Base-by-base conservation (phyloP, 2,888 invertebrate genomes). In the Fragum fragum region DNA sequence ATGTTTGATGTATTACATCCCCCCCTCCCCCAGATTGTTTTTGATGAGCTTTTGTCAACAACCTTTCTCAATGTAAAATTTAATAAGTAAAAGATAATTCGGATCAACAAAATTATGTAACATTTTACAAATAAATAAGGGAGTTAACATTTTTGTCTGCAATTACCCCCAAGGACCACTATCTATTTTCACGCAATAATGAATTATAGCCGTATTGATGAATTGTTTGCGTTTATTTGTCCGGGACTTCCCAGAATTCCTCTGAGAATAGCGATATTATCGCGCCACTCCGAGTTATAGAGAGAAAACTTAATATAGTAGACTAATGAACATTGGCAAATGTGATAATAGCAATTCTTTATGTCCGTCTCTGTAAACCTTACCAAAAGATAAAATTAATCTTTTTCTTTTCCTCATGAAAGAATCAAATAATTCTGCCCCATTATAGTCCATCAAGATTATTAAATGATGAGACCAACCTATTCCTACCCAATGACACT, bases 121-220 rank as follows among this genome's bases (percentile, higher is more conserved):
- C 69, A 69, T n/a, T n/a, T n/a, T n/a, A 52, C 29, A 52, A 53
- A 69, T n/a, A 47, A n/a, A 16, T 47, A 47, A 47, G 47, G 42
- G 18, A 59, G 42, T 52, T 28, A 42, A 32, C 59, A 47, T 74
- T 73, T 69, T 73, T 69, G 70, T 69, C 59, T 39, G 59, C 57
- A 39, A 52, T 73, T 9, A 36, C 42, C n/a, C 66, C 66, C 66
- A 42, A 23, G 39, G 42, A 39, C 76, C 77, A 47, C 74, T 79
- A 79, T 77, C 80, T 80, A 72, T 80, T 77, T 83, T 80, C 79
- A 77, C 66, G 68, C 74, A 59, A 77, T 85, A 85, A 85, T 81
- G 81, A 81, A 85, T 81, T 77, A 85, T 77, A 59, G 81, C 72
- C 32, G 76, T 29, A 32, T 29, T 77, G 79, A 81, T 81, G 76